Percentiles rank a stretch among this genome's conserved stretches.
Evolutionary conservation across 2,888 invertebrate species (phyloP).

Genomic region (Platynereis dumerilii): DNA sequence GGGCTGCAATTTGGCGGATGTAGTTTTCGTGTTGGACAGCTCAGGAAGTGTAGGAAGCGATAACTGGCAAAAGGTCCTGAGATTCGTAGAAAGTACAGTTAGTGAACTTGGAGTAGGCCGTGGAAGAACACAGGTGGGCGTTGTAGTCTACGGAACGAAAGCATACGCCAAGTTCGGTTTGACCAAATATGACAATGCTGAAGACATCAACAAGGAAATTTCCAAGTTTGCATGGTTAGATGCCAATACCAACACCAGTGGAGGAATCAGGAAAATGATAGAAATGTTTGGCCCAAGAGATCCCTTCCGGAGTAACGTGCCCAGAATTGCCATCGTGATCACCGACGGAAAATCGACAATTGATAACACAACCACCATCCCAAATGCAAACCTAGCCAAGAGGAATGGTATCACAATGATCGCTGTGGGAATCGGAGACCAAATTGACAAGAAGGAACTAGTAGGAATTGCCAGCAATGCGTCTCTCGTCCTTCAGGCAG

Average conservation of each 20-base stretch:
- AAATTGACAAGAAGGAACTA: constrained; percentile 24
- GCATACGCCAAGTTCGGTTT: constrained; percentile 11
- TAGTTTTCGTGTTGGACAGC: background rate
- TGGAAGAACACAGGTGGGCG: background rate
- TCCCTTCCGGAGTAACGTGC: constrained; percentile 10
- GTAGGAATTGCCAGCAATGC: constrained; percentile 26
- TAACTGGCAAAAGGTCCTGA: background rate
- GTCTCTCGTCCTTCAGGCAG: background rate
- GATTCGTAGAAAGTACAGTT: background rate
- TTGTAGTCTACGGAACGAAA: constrained; percentile 12
- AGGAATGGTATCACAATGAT: constrained; percentile 11
- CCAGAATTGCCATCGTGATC: constrained; percentile 16
- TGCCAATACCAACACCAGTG: constrained; percentile 22
- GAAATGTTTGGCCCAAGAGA: constrained; percentile 6
- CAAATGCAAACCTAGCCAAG: constrained; percentile 8
- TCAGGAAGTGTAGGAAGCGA: constrained; percentile 5
- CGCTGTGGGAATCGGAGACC: constrained; percentile 12
- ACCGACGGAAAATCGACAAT: constrained; percentile 18
- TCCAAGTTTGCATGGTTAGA: constrained; percentile 9
- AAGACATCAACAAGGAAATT: constrained; percentile 3
- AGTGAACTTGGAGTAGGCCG: background rate
- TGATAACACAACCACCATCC: constrained; percentile 1
- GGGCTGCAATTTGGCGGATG: constrained; percentile 3
- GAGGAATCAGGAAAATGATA: constrained; percentile 19
- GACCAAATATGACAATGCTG: background rate